A percentile compares a stretch with the other conserved stretches of the same genome.
Evolutionary conservation across 2,797 vertebrate species (phyloP).

Genomic region (Borostomias antarcticus): DNA sequence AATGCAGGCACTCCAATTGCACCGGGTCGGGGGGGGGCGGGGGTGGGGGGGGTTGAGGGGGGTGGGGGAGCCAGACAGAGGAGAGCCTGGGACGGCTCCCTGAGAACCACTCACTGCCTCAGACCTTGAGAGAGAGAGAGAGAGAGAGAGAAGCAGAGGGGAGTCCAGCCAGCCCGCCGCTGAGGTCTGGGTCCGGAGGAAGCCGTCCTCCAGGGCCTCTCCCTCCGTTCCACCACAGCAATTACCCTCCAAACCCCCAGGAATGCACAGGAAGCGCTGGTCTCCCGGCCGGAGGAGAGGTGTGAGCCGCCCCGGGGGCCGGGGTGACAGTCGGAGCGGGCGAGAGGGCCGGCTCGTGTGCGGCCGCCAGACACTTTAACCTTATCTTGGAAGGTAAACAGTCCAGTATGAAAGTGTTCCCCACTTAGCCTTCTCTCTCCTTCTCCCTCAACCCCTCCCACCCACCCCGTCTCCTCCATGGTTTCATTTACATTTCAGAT

Average conservation of each 20-base stretch:
- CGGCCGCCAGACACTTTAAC: neutral
- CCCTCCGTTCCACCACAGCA: constrained; percentile 72
- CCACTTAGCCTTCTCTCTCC: neutral
- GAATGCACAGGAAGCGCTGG: constrained; percentile 76
- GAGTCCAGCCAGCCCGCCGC: constrained; percentile 47
- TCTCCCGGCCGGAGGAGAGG: constrained; percentile 69
- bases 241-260: constrained; percentile 72
- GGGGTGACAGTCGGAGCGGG: constrained; percentile 54
- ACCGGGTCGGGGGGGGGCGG: constrained; percentile 21
- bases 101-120: constrained; percentile 39
- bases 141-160: constrained; percentile 30
- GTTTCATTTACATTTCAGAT: constrained; percentile 65
- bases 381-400: constrained; percentile 44
- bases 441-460: neutral
- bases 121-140: constrained; percentile 33
- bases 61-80: constrained; percentile 12
- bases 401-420: constrained; percentile 28
- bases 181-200: constrained; percentile 55
- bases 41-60: constrained; percentile 33
- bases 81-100: constrained; percentile 22
- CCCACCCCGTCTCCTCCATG: constrained; percentile 34
- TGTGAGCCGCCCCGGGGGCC: constrained; percentile 65
- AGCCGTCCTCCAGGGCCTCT: constrained; percentile 69
- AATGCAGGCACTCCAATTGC: constrained; percentile 22
- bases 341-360: constrained; percentile 34